Conservation (phyloP, 2,888 invertebrate species). For the Unio delphinus region DNA sequence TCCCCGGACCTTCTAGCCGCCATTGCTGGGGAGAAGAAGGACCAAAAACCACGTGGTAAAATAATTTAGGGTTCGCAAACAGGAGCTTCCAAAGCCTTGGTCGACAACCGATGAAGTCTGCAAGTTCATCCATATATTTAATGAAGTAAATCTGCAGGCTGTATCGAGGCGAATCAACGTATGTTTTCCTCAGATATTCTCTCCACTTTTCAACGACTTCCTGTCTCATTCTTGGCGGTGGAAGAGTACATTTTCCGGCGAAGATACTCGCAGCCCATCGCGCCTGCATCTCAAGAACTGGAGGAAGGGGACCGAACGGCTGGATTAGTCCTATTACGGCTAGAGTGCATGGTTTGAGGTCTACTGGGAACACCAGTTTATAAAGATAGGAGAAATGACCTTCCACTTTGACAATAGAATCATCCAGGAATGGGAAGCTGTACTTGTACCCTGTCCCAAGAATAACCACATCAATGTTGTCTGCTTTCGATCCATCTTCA, state of each 20-base stretch:
- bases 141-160: conserved; percentile 48
- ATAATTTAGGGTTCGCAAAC: conserved; percentile 33
- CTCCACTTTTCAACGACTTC: conserved; percentile 30
- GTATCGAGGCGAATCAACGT: conserved; percentile 43
- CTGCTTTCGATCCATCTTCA: conserved; percentile 33
- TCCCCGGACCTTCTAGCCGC: conserved; percentile 44
- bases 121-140: conserved; percentile 38
- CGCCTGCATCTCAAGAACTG: conserved; percentile 45
- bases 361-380: conserved; percentile 42
- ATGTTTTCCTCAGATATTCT: conserved; percentile 31
- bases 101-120: conserved; percentile 38
- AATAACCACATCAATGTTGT: conserved; percentile 43
- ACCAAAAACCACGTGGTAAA: conserved; percentile 34
- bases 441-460: conserved; percentile 43
- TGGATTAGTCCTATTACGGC: conserved; percentile 49
- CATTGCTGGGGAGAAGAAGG: conserved; percentile 46
- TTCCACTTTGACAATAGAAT: conserved; percentile 30
- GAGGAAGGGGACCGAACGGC: conserved; percentile 46
- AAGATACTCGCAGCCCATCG: conserved; percentile 44
- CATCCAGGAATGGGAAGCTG: conserved; percentile 47
- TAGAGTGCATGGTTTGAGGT: conserved; percentile 32
- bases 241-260: conserved; percentile 30
- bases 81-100: conserved; percentile 42
- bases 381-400: conserved; percentile 39
- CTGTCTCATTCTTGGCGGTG: conserved; percentile 19